Evolutionary conservation across 2,797 vertebrate species (phyloP), one percentile per base, ranked within the genome.

Genomic region (Hypotaenidia okinawae): DNA sequence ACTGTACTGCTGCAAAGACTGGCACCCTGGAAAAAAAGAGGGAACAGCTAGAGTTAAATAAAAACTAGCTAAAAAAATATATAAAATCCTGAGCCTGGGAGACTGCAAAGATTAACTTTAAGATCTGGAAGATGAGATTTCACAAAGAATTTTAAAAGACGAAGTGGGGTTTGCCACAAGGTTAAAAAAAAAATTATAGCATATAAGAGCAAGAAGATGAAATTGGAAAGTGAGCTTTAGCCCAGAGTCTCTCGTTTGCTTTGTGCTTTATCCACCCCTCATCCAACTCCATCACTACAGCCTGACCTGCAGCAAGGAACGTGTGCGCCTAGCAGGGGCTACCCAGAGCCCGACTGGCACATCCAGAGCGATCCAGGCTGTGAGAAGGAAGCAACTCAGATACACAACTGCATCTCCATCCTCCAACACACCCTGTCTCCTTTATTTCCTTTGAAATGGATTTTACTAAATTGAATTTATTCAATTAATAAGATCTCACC

Each of bases 361-460:
- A 4, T 5, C 73, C 52, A 9, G 37, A 11, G 32, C 3, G 4
- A 39, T 17, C 52, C 5, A 49, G 41, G 57, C 16, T 2, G 32
- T 9, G 12, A 10, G 21, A 10, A 43, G 45, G 41, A 17, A 30
- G 17, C 17, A 51, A 43, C 32, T 69, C 68, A 16, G 54, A 28
- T 6, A 24, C 12, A 7, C 62, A 18, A 6, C 94, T 33, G 43
- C 86, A 82, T 1, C 84, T 33, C 61, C 81, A 28, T 2, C 66
- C 79, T 15, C 67, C 9, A 9, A 11, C 1, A 9, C 1, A 10
- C 32, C 39, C 74, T 6, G 17, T 13, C 15, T 33, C 66, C 67
- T 37, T 27, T 8, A 6, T 16, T 9, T 10, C n/a, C 43, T 11
- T 2, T 49, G 32, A 4, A 5, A 58, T 0, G 1, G 13, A 32